Conservation (phyloP, 2,888 invertebrate genomes). For the Trissolcus brochymenae region DNA sequence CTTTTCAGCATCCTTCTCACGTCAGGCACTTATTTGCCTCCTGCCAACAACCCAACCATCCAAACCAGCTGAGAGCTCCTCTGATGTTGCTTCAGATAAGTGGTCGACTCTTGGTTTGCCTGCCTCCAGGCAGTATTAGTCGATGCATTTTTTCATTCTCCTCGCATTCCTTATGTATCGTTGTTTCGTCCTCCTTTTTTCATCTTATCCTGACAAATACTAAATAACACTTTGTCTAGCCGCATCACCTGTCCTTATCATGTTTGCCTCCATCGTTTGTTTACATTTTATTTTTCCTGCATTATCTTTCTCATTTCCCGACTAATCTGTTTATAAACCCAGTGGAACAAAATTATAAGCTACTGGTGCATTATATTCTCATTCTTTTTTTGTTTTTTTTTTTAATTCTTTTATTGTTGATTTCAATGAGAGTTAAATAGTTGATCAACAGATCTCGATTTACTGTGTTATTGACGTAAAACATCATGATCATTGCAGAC, state of each 20-base stretch:
- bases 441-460: too few relatives aligned
- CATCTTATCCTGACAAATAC: slow-evolving; percentile 47
- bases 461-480: too few relatives aligned
- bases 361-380: too few relatives aligned
- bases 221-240: slow-evolving; percentile 56
- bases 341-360: too few relatives aligned
- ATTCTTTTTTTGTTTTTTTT: too few relatives aligned
- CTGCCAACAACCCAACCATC: slow-evolving; percentile 69
- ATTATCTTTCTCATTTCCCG: slow-evolving; percentile 68
- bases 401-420: too few relatives aligned
- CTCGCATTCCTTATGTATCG: slow-evolving; percentile 55
- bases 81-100: slow-evolving; percentile 75
- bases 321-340: slow-evolving; percentile 50
- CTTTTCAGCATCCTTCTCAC: slow-evolving; percentile 71
- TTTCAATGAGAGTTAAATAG: too few relatives aligned
- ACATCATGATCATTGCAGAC: too few relatives aligned
- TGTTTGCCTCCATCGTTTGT: slow-evolving; percentile 58
- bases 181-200: slow-evolving; percentile 28
- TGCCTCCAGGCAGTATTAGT: slow-evolving; percentile 72
- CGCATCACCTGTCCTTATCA: slow-evolving; percentile 54
- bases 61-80: slow-evolving; percentile 66
- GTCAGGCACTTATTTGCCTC: slow-evolving; percentile 71
- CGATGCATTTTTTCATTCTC: slow-evolving; percentile 69
- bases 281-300: slow-evolving; percentile 70
- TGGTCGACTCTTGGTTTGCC: slow-evolving; percentile 73